A percentile compares a stretch with the other conserved stretches of the same genome.
These are phyloP conservation scores for Pediacus dermestoides DNA, from an alignment of 2,888 invertebrate genomes.

Conservation along the genomic window DNA sequence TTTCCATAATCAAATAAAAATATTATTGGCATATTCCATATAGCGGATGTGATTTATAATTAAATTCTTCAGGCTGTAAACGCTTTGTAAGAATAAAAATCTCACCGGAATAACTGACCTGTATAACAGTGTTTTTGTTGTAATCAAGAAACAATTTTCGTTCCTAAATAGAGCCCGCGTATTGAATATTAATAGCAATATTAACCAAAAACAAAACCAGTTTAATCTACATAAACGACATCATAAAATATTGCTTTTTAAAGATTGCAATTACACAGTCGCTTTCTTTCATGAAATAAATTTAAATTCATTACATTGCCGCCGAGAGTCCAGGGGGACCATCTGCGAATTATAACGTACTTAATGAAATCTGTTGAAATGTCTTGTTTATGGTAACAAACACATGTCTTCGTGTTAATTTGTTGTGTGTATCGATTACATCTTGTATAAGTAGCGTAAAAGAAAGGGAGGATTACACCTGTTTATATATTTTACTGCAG, in stretches of 20 bases:
- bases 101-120: conserved; percentile 18
- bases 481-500: conserved; percentile 10
- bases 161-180: conserved; percentile 13
- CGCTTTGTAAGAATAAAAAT: too few relatives aligned
- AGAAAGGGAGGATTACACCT: conserved; percentile 19
- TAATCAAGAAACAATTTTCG: conserved; percentile 21
- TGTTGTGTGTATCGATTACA: conserved; percentile 24
- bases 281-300: conserved; percentile 38
- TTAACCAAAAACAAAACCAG: conserved; percentile 26
- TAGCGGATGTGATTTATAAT: too few relatives aligned
- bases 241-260: conserved; percentile 42
- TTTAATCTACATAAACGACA: conserved; percentile 31
- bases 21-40: too few relatives aligned
- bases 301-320: conserved; percentile 43
- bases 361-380: conserved; percentile 41
- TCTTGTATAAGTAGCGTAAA: conserved; percentile 16
- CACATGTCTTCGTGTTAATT: conserved; percentile 41
- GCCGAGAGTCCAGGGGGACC: conserved; percentile 23
- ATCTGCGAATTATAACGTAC: conserved; percentile 36
- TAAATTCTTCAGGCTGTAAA: too few relatives aligned
- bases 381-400: conserved; percentile 36
- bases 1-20: too few relatives aligned
- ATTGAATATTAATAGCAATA: conserved; percentile 20
- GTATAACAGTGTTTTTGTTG: conserved; percentile 18
- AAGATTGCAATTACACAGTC: conserved; percentile 36